These are phyloP conservation scores for Apodemia duryi DNA, from an alignment of 2,888 invertebrate genomes.

Conservation along the genomic window DNA sequence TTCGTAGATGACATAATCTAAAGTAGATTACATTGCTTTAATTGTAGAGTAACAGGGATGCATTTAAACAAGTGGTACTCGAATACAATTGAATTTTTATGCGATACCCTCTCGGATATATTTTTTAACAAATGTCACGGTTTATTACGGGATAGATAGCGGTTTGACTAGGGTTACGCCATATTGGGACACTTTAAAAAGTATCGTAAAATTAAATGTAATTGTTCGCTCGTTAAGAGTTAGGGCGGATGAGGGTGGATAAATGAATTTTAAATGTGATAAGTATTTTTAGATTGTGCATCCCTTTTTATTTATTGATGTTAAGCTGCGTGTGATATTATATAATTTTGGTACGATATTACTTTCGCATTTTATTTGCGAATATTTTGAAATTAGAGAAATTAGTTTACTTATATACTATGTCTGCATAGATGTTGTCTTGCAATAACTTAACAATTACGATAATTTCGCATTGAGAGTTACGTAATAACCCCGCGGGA, in stretches of 20 bases:
- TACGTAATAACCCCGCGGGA: no score
- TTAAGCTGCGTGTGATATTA: constrained; percentile 12
- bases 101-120: constrained; percentile 67
- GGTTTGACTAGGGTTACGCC: constrained; percentile 49
- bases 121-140: constrained; percentile 77
- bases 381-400: not conserved
- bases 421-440: no score
- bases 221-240: constrained; percentile 75
- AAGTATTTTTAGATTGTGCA: constrained; percentile 15
- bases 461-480: no score
- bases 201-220: constrained; percentile 76
- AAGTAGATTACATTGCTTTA: constrained; percentile 18
- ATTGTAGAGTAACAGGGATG: constrained; percentile 33
- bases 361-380: not conserved
- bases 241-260: constrained; percentile 41
- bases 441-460: no score
- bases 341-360: not conserved
- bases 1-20: not conserved
- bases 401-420: no score
- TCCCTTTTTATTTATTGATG: constrained; percentile 2
- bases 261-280: constrained; percentile 17
- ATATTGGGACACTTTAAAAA: constrained; percentile 73
- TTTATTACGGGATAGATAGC: constrained; percentile 45
- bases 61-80: constrained; percentile 60
- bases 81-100: constrained; percentile 64